Evolutionary conservation across 2,113 vertebrate species (phyloP).

Genomic region (Ameiurus melas): DNA sequence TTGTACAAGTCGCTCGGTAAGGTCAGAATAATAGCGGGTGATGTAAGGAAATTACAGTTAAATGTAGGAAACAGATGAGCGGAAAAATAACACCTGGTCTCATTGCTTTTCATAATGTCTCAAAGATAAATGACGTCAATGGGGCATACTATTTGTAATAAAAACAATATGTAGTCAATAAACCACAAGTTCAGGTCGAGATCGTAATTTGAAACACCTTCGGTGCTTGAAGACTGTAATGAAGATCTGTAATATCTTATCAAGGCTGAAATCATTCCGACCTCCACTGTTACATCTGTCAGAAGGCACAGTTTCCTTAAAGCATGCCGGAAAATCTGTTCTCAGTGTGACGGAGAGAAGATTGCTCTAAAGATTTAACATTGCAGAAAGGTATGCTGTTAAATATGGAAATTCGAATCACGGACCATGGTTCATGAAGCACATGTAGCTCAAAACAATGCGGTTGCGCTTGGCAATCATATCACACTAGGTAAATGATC

Average conservation of each 20-base stretch:
- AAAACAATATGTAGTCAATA: neutral
- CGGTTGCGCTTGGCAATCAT: slow-evolving; percentile 24
- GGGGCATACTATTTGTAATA: neutral
- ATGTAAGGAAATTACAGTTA: slow-evolving; percentile 18
- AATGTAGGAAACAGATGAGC: slow-evolving; percentile 13
- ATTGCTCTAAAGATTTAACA: slow-evolving; percentile 9
- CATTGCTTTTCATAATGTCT: neutral
- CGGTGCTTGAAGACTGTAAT: neutral
- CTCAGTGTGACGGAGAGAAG: neutral
- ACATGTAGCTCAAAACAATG: slow-evolving; percentile 21
- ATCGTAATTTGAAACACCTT: neutral
- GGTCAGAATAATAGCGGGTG: slow-evolving; percentile 14
- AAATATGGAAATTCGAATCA: slow-evolving; percentile 23
- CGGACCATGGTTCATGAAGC: slow-evolving; percentile 1
- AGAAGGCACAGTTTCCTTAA: neutral
- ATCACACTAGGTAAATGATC: slow-evolving; percentile 12
- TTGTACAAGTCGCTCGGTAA: neutral
- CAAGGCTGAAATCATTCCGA: neutral
- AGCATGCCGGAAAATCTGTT: neutral
- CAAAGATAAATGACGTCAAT: neutral
- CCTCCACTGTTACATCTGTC: neutral
- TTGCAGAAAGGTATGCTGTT: slow-evolving; percentile 19
- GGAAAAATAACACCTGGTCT: slow-evolving; percentile 10
- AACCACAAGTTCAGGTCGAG: neutral
- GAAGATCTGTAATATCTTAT: neutral